Percentiles rank a stretch among this genome's conserved stretches.
Evolutionary conservation across 2,888 invertebrate genomes (phyloP).

Genomic region (Theretra japonica): DNA sequence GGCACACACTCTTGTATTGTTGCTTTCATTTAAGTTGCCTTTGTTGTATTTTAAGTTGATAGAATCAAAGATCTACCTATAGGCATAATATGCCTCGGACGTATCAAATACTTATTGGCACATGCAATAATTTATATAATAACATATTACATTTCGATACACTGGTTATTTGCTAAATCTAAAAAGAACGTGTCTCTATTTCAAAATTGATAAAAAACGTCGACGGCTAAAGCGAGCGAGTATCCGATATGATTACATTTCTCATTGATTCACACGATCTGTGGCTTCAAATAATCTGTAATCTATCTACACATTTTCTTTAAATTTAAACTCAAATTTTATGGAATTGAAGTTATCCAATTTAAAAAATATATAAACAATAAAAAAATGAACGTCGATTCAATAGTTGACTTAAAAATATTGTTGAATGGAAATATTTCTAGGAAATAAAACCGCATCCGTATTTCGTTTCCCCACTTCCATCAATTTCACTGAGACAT

Average conservation of each 20-base stretch:
- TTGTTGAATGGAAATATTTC: not conserved
- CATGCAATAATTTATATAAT: too few relatives aligned
- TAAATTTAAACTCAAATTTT: too few relatives aligned
- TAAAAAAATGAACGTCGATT: too few relatives aligned
- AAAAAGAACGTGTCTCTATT: not conserved
- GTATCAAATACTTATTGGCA: too few relatives aligned
- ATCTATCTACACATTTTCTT: not conserved
- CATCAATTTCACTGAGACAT: slow-evolving; percentile 11
- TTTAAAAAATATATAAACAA: too few relatives aligned
- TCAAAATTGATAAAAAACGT: not conserved
- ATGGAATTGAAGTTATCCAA: too few relatives aligned
- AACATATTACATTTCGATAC: not conserved
- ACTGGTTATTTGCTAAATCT: not conserved
- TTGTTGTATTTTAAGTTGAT: not conserved
- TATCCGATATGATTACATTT: not conserved
- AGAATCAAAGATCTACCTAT: not conserved
- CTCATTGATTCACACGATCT: not conserved
- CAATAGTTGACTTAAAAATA: too few relatives aligned
- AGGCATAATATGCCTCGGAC: too few relatives aligned
- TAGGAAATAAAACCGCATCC: not conserved
- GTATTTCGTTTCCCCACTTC: not conserved
- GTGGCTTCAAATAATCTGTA: not conserved
- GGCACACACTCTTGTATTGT: not conserved
- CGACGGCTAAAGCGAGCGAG: not conserved
- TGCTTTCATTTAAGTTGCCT: not conserved